These are phyloP conservation scores for Volucella bombylans DNA, from an alignment of 2,888 invertebrate genomes.

Conservation along the genomic window DNA sequence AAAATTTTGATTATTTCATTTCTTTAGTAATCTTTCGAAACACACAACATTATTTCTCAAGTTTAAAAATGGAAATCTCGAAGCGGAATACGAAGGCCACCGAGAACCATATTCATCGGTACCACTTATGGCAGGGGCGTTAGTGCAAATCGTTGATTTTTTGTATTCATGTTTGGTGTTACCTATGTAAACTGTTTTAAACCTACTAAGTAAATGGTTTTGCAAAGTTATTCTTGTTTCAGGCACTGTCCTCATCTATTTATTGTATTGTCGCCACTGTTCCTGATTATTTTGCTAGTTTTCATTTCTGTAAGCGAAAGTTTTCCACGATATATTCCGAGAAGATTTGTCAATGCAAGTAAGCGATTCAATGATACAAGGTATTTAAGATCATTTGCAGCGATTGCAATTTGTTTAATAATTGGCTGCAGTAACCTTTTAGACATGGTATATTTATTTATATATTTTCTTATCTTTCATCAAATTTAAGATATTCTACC, in stretches of 20 bases:
- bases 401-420: conserved; percentile 84
- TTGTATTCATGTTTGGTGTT: conserved; percentile 84
- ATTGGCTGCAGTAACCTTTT: conserved; percentile 85
- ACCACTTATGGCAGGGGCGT: conserved; percentile 86
- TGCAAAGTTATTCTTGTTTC: conserved; percentile 4
- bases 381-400: conserved; percentile 84
- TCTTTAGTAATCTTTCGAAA: conserved; percentile 84
- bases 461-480: conserved; percentile 46
- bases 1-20: background rate
- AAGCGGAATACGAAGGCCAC: conserved; percentile 86
- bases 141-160: conserved; percentile 85
- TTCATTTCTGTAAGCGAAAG: conserved; percentile 82
- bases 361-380: conserved; percentile 84
- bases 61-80: conserved; percentile 87
- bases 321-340: conserved; percentile 82
- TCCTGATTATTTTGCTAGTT: conserved; percentile 80
- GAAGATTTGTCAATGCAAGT: conserved; percentile 83
- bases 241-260: conserved; percentile 80
- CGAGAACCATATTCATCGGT: conserved; percentile 87
- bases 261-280: conserved; percentile 79
- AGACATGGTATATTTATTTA: conserved; percentile 84
- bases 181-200: conserved; percentile 82
- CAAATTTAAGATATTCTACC: background rate
- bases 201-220: background rate
- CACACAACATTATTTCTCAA: conserved; percentile 86